These are phyloP conservation scores for Anguilla anguilla DNA, from an alignment of 2,797 vertebrate species.

Conservation along the genomic window DNA sequence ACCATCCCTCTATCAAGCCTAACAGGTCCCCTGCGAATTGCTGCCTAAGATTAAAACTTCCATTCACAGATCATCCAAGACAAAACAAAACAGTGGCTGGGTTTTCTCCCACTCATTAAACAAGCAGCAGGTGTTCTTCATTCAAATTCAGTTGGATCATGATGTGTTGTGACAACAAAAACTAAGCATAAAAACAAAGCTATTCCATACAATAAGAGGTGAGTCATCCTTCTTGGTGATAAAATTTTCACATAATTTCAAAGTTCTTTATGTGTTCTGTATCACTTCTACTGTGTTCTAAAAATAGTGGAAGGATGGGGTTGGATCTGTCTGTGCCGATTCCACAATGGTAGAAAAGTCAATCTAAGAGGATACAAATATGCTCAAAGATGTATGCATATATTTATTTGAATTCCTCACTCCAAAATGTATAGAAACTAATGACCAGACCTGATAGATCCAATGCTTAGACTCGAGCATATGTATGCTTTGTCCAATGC, in stretches of 20 bases:
- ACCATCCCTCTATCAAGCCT: background rate
- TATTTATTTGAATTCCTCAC: background rate
- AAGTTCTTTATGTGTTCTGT: too few relatives aligned
- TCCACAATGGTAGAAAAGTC: too few relatives aligned
- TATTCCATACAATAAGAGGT: background rate
- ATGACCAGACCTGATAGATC: too few relatives aligned
- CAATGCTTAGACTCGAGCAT: background rate
- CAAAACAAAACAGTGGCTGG: background rate
- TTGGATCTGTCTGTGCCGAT: too few relatives aligned
- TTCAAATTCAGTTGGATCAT: background rate
- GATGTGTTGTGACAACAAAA: background rate
- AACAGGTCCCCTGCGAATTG: background rate
- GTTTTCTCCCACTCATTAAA: background rate
- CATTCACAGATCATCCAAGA: background rate
- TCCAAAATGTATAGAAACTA: too few relatives aligned
- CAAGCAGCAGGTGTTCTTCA: background rate
- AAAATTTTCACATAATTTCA: background rate
- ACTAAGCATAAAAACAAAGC: background rate
- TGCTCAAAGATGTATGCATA: background rate
- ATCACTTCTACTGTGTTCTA: too few relatives aligned
- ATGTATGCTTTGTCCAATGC: background rate
- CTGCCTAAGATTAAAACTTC: background rate
- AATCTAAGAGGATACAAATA: too few relatives aligned
- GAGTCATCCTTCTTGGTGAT: background rate
- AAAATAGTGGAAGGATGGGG: too few relatives aligned